These are phyloP conservation scores for Xestia xanthographa DNA, from an alignment of 2,888 invertebrate genomes.

Conservation along the genomic window DNA sequence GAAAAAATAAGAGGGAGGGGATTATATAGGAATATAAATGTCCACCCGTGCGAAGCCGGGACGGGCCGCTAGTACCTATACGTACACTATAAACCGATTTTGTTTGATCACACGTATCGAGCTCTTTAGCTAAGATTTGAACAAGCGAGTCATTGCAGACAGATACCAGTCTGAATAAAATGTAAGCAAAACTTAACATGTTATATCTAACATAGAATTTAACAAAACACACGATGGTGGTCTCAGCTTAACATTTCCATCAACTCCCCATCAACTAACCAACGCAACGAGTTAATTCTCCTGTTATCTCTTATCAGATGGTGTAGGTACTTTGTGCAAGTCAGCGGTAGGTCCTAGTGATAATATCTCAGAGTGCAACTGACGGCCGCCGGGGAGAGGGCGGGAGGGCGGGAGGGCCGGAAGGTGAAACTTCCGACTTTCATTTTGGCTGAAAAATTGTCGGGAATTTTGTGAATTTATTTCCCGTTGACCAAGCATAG, in stretches of 20 bases:
- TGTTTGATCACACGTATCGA: background rate
- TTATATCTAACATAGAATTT: background rate
- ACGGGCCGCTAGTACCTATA: no score
- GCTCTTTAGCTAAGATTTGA: background rate
- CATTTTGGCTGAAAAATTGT: conserved; percentile 47
- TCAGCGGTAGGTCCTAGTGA: conserved; percentile 21
- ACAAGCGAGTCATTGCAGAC: background rate
- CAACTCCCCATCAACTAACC: conserved; percentile 14
- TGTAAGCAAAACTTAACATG: background rate
- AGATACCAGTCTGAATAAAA: background rate
- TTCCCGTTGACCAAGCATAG: conserved; percentile 27
- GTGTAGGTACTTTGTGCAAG: conserved; percentile 15
- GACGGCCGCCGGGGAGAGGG: conserved; percentile 16
- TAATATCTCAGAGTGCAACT: conserved; percentile 43
- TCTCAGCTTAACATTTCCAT: conserved; percentile 10
- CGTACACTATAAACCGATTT: background rate
- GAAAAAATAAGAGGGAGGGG: no score
- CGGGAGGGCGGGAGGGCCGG: background rate
- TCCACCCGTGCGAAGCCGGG: no score
- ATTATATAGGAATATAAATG: no score
- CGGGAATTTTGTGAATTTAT: conserved; percentile 48
- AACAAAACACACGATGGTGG: background rate
- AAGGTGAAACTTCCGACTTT: conserved; percentile 44
- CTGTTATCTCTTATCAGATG: conserved; percentile 40
- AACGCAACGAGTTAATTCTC: conserved; percentile 41